These are phyloP conservation scores for Butorides virescens DNA, from an alignment of 2,113 vertebrate genomes.

Conservation along the genomic window DNA sequence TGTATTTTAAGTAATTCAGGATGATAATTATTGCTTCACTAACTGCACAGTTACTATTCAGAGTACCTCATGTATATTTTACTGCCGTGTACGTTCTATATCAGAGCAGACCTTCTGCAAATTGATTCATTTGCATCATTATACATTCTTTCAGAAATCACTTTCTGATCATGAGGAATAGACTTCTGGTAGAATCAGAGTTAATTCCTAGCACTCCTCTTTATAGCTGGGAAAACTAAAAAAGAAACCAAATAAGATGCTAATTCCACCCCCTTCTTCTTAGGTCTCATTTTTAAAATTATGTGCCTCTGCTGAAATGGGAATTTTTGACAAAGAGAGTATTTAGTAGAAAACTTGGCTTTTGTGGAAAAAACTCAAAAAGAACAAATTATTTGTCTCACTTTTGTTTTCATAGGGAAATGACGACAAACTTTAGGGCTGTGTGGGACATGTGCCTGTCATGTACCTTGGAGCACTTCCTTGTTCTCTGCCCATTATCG, in stretches of 20 bases:
- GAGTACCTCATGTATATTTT: not conserved
- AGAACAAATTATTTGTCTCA: not conserved
- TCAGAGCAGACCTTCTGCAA: conserved; percentile 42
- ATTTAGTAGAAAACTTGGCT: not conserved
- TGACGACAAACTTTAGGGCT: not conserved
- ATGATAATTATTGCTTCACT: not conserved
- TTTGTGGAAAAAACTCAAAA: not conserved
- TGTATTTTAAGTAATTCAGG: conserved; percentile 4
- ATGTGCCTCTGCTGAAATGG: not conserved
- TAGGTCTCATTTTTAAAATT: not conserved
- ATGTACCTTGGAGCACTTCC: not conserved
- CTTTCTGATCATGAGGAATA: not conserved
- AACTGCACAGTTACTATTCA: conserved; percentile 6
- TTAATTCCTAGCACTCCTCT: not conserved
- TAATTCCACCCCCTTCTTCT: not conserved
- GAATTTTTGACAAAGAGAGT: not conserved
- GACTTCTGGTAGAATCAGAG: not conserved
- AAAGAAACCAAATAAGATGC: not conserved
- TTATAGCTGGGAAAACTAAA: not conserved
- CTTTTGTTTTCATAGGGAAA: not conserved
- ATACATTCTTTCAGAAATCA: not conserved
- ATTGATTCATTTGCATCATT: conserved; percentile 42
- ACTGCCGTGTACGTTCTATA: not conserved
- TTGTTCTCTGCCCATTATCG: not conserved
- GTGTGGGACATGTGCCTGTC: not conserved